Conservation (phyloP, 2,797 vertebrate genomes). For the Halcyon smyrnensis region DNA sequence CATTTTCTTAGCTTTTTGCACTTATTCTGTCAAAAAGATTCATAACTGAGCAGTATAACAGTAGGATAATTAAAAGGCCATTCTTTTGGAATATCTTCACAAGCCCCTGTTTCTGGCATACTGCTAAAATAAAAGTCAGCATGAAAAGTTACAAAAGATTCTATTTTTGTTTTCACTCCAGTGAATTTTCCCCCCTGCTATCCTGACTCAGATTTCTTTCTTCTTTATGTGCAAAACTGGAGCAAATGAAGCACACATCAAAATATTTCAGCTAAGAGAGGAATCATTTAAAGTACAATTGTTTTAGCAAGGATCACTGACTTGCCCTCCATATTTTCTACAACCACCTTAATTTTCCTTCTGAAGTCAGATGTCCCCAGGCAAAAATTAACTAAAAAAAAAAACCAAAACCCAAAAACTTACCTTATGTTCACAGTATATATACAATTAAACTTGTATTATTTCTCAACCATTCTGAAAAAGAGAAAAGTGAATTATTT, state of each 20-base stretch:
- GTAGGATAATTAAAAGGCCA: constrained; percentile 44
- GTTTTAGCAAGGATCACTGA: neutral
- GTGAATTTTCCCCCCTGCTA: neutral
- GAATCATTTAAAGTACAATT: neutral
- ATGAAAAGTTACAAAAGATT: constrained; percentile 45
- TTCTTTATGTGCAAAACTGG: neutral
- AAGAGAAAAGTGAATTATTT: neutral
- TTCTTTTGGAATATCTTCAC: constrained; percentile 48
- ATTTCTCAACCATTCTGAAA: neutral
- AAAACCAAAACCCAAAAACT: too few relatives aligned
- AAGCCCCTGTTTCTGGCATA: constrained; percentile 39
- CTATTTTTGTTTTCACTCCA: constrained; percentile 65
- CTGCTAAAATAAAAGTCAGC: constrained; percentile 47
- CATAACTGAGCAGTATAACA: constrained; percentile 47
- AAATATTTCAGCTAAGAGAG: neutral
- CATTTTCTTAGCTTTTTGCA: constrained; percentile 50
- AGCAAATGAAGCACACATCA: constrained; percentile 10
- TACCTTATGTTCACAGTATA: neutral
- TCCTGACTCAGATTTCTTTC: constrained; percentile 21
- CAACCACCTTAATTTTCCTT: neutral
- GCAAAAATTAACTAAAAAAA: neutral
- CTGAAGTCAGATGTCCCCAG: neutral
- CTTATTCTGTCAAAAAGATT: constrained; percentile 63
- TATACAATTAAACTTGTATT: neutral
- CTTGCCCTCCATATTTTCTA: neutral